Evolutionary conservation across 1,140 invertebrate genomes (phyloP), one percentile per base, ranked within the genome.

Genomic region (Caenorhabditis tropicalis): DNA sequence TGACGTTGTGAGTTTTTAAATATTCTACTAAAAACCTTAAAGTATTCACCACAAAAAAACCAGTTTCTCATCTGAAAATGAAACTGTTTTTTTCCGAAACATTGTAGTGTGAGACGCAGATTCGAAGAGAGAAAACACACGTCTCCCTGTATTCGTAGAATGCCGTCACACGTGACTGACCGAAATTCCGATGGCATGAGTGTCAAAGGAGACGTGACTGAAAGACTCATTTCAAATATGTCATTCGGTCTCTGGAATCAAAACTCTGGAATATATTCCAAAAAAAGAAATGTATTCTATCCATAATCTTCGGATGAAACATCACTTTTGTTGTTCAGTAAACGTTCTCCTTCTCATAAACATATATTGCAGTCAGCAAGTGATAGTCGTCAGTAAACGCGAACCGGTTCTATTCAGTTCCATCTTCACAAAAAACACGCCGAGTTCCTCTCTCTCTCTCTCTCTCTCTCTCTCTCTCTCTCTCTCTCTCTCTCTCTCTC

Each of bases 131-230:
- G 6, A 51, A 53, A 31, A 81, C 16, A n/a, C 2, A 33, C 16
- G 46, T 81, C n/a, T 51, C 27, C 21, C 36, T 51, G 79, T 33
- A 81, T 46, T 46, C 39, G 10, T 65, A 31, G n/a, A n/a, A 24
- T 29, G 19, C n/a, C n/a, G 79, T 51, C 46, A 56, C 65, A 74
- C 36, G 65, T 65, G 65, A 74, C 65, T 43, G 65, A 74, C n/a
- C 36, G 65, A 43, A 74, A 74, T 43, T 74, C 65, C 36, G 65
- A 74, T 74, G 65, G 24, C 65, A 74, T 74, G 65, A 74, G 21
- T 74, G 43, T 12, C 39, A 43, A 43, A 43, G 39, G 12, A 5
- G 39, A 43, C 12, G 12, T 43, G 12, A 12, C 12, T 43, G 39
- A 43, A 43, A 43, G 39, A n/a, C n/a, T n/a, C n/a, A n/a, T n/a